Evolutionary conservation across 2,113 vertebrate genomes (phyloP), one percentile per base, ranked within the genome.

Genomic region (Pachypanchax playfairii): DNA sequence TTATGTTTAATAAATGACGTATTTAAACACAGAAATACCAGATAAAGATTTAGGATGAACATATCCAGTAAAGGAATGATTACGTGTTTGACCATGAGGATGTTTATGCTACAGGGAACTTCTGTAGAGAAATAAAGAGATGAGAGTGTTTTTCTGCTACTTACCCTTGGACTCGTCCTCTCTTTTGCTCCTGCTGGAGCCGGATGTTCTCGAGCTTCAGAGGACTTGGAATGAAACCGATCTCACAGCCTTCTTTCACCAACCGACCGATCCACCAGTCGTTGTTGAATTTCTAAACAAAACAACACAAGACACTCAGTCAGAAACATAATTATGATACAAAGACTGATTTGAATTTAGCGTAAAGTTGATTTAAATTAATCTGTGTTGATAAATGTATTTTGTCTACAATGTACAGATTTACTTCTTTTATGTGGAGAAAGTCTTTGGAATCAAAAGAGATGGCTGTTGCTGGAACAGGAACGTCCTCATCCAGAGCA

Each of bases 241-340:
- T 98, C 88, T 99, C 97, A n/a, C 96, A 98, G 87, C 97, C 97
- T 85, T 99, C 97, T 75, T 99, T 99, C 43, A 99, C 96, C 80
- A 99, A 91, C 62, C 97, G 92, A 47, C 97, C 97, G 77, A 99
- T 99, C 97, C 97, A 99, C 97, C 97, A 99, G 89, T 99, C 97
- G 36, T 99, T 99, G 83, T 98, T 99, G 61, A 98, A 99, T 79
- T 99, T 99, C 97, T 99, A 90, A 24, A 62, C 11, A 21, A 2
- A 8, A 2, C 9, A 20, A 1, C 24, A 52, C 0, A 1, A 0
- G 14, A 22, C 35, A 36, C 5, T 33, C 9, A 36, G 44, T 2
- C 46, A n/a, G 46, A n/a, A n/a, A n/a, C n/a, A n/a, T n/a, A n/a
- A n/a, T n/a, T n/a, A n/a, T n/a, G n/a, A n/a, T n/a, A n/a, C n/a